Evolutionary conservation across 1,140 invertebrate species (phyloP), one percentile per base, ranked within the genome.

Genomic region (Rhopalosiphum padi): DNA sequence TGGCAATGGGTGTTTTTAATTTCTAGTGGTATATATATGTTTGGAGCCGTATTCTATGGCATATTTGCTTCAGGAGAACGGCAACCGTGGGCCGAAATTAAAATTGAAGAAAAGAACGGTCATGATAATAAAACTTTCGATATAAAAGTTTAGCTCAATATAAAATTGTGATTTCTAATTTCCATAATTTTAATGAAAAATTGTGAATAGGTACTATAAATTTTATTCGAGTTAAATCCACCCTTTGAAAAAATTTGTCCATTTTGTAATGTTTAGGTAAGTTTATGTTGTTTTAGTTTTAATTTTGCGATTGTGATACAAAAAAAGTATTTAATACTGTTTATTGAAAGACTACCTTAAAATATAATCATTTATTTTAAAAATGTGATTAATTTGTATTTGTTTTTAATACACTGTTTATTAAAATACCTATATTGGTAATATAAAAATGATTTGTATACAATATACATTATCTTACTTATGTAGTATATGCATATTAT

Each of bases 1-100:
- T 96, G 96, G 96, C 95, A 95, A 93, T 95, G 95, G 9, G 96
- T 96, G 15, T 96, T 96, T 94, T 96, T 95, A 94, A 95, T 96
- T 48, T 95, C 96, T 21, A 95, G 95, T 53, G 95, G 93, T 11
- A 95, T 96, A 37, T 96, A 96, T 94, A 83, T 96, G 8, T 91
- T 95, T 43, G 96, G 96, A 21, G 95, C 96, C 9, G 93, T 96
- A 11, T 94, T 96, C 30, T 96, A 96, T 94, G 95, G 95, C 25
- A 46, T 96, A 8, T 95, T 96, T 94, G 96, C 96, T 9, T 95
- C 95, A 25, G 96, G 96, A 11, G 96, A 96, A 93, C 94, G 95
- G 82, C 96, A 96, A 94, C 77, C 94, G 1, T 96, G 96, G 96
- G 95, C 95, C 15, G 11, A 35, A 48, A 46, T 60, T 21, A 68